Evolutionary conservation across 2,797 vertebrate species (phyloP).

Genomic region (Crocodylus rhombifer): DNA sequence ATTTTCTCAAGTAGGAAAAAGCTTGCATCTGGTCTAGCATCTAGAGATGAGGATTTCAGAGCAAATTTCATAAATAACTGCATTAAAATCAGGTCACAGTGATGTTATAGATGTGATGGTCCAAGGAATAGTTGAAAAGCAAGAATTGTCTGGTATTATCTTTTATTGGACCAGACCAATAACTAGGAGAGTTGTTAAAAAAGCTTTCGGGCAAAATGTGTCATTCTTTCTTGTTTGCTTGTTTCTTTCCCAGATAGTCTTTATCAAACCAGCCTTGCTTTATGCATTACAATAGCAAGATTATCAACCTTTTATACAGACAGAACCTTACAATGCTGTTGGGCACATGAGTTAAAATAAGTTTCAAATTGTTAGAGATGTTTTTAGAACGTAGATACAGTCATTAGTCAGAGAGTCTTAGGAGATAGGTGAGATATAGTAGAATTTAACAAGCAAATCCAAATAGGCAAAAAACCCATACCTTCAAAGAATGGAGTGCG

Average conservation of each 20-base stretch:
- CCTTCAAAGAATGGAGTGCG: not conserved
- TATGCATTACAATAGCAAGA: not conserved
- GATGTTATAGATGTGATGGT: no score
- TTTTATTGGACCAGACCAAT: no score
- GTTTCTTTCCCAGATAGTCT: no score
- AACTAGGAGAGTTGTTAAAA: no score
- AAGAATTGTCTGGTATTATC: no score
- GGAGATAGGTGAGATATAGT: not conserved
- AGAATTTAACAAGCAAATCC: not conserved
- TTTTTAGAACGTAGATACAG: not conserved
- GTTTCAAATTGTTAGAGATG: not conserved
- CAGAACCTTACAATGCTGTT: accelerated
- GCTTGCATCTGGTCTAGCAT: not conserved
- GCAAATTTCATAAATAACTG: not conserved
- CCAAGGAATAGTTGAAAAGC: no score
- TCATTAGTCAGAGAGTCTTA: not conserved
- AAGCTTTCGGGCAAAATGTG: no score
- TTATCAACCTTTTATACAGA: not conserved
- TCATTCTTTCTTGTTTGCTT: no score
- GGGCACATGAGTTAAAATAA: not conserved
- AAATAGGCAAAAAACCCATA: not conserved
- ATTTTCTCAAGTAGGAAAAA: not conserved
- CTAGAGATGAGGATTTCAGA: not conserved
- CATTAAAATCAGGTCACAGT: not conserved
- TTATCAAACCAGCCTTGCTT: no score